phyloP scores from a whole-genome alignment of 2,888 invertebrate genomes.

The Antheraea assamensis region DNA sequence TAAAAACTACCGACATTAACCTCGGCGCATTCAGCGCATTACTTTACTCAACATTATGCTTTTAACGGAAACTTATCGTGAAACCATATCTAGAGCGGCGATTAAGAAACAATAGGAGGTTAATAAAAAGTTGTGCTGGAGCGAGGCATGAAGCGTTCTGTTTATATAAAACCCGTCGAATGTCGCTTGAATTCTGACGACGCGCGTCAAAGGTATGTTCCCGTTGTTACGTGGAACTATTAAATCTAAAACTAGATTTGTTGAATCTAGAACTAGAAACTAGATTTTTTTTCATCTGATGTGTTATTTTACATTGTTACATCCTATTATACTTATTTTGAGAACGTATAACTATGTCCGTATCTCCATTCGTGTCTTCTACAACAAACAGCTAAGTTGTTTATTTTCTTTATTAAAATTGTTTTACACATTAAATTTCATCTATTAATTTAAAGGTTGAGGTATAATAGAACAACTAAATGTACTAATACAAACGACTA shows the following conservation, averaged over 20 bases:
- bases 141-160: conserved; percentile 69
- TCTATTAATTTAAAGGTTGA: too few species aligned
- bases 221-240: conserved; percentile 21
- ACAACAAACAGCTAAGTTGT: too few species aligned
- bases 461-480: too few species aligned
- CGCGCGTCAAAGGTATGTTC: conserved; percentile 23
- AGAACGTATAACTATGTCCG: too few species aligned
- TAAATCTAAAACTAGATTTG: conserved; percentile 12
- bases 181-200: conserved; percentile 29
- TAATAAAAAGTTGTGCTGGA: conserved; percentile 69
- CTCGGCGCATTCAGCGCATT: conserved; percentile 64
- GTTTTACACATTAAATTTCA: too few species aligned
- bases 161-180: conserved; percentile 51
- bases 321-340: background rate
- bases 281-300: background rate
- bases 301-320: background rate
- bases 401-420: too few species aligned
- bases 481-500: too few species aligned
- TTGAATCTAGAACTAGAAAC: conserved; percentile 11
- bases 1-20: conserved; percentile 61
- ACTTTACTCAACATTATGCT: conserved; percentile 63
- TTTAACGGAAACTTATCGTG: conserved; percentile 73
- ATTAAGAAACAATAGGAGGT: conserved; percentile 78
- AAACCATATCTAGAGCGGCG: conserved; percentile 68
- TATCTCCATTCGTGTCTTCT: too few species aligned